These are phyloP conservation scores for Pardosa pseudoannulata DNA, from an alignment of 2,888 invertebrate genomes.

Conservation along the genomic window DNA sequence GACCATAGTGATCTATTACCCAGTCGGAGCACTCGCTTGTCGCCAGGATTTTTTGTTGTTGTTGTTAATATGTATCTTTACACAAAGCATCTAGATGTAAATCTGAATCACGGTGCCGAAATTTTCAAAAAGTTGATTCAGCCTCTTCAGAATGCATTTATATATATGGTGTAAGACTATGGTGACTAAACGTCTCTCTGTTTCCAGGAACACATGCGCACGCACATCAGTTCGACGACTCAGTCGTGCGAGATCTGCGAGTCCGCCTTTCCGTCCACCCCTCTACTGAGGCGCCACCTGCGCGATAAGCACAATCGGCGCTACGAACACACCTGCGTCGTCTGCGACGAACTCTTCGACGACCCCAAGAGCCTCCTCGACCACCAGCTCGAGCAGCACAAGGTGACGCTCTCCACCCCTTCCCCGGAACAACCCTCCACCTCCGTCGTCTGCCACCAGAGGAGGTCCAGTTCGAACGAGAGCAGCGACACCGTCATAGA, in stretches of 20 bases:
- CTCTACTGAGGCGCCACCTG: constrained; percentile 87
- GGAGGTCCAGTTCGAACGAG: not conserved
- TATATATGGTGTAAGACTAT: no score
- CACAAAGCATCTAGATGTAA: no score
- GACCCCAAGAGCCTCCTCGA: constrained; percentile 89
- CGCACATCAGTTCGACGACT: constrained; percentile 88
- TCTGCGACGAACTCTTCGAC: constrained; percentile 91
- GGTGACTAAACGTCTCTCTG: no score
- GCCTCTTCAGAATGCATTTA: no score
- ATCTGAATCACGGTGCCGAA: no score
- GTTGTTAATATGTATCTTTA: not conserved
- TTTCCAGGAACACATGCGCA: constrained; percentile 85
- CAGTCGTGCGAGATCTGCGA: constrained; percentile 88
- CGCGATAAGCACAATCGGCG: constrained; percentile 89
- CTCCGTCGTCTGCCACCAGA: constrained; percentile 25
- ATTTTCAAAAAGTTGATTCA: no score
- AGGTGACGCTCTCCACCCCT: constrained; percentile 76
- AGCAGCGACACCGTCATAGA: not conserved
- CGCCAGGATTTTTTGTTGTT: no score
- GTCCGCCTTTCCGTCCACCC: constrained; percentile 89
- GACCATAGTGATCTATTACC: no score
- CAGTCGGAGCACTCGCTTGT: no score
- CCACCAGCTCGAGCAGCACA: constrained; percentile 88
- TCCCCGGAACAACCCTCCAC: constrained; percentile 13
- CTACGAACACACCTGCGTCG: constrained; percentile 88